Evolutionary conservation across 1,140 invertebrate genomes (phyloP).

Genomic region (Drosophila littoralis): DNA sequence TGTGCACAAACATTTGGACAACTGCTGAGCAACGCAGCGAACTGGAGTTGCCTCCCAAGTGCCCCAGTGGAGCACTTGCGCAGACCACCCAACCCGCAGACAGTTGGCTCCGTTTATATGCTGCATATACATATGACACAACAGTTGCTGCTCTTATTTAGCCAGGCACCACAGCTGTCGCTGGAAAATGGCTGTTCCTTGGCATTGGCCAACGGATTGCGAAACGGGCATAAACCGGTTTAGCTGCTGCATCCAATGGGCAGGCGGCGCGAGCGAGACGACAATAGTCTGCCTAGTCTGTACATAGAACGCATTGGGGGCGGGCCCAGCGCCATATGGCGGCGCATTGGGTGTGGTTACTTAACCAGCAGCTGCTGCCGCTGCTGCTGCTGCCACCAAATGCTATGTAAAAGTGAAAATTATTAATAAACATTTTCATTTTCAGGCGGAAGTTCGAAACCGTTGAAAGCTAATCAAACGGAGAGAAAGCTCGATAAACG

Average conservation of each 20-base stretch:
- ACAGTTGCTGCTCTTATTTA: conserved; percentile 18
- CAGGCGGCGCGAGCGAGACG: conserved; percentile 54
- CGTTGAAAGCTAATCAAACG: conserved; percentile 65
- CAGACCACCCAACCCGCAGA: conserved; percentile 35
- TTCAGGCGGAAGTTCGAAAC: conserved; percentile 67
- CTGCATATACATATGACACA: conserved; percentile 21
- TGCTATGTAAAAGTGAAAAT: conserved; percentile 80
- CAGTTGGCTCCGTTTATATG: conserved; percentile 20
- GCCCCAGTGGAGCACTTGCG: conserved; percentile 67
- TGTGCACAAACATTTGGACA: conserved; percentile 72
- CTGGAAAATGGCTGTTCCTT: conserved; percentile 49
- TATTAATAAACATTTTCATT: conserved; percentile 82
- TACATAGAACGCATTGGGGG: conserved; percentile 59
- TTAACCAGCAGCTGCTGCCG: conserved; percentile 58
- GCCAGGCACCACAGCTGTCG: conserved; percentile 34
- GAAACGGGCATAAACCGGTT: conserved; percentile 56
- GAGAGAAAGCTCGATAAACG: conserved; percentile 32
- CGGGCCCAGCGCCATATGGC: conserved; percentile 47
- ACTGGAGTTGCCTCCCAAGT: conserved; percentile 67
- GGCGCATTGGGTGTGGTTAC: conserved; percentile 63
- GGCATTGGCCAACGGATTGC: conserved; percentile 56
- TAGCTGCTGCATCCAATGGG: conserved; percentile 44
- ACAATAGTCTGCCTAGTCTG: conserved; percentile 34
- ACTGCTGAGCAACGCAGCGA: conserved; percentile 64
- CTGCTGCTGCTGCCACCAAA: conserved; percentile 29